Evolutionary conservation across 1,140 invertebrate genomes (phyloP), one percentile per base, ranked within the genome.

Genomic region (Phenacoccus solenopsis): DNA sequence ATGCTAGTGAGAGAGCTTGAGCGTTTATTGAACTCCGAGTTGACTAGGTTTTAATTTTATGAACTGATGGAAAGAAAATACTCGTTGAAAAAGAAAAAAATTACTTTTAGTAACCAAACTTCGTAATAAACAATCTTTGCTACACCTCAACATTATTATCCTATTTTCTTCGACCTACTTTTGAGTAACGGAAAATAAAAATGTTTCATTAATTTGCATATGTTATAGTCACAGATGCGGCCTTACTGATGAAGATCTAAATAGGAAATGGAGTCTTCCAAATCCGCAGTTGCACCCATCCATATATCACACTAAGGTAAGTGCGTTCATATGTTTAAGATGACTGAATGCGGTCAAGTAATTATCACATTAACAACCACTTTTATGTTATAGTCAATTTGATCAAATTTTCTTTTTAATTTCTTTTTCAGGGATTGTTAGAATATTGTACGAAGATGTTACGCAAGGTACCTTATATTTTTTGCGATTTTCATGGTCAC

Each of bases 401-500:
- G 16, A 21, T 10, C 20, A n/a, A 10, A 28, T 25, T 28, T 16
- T 27, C 10, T 67, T 27, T 10, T 25, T 4, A 28, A 32, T 24
- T 4, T 20, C 56, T 20, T 38, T 75, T 74, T 20, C 74, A 84
- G 83, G 84, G 84, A 28, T 75, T 88, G 32, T 82, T 89, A 77
- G 85, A 87, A 74, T 87, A 86, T 75, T 81, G 83, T 74, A 80
- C 80, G 22, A 81, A 81, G 70, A 82, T 86, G 28, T 78, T 86
- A 77, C 81, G 83, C 73, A 83, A 82, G 67, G 79, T 81, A 5
- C 86, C 87, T 3, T 81, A 86, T 75, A 84, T 92, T n/a, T 93
- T 87, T 78, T 90, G 90, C 78, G 92, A 95, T 81, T 90, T 90
- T 75, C 93, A 95, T 79, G 93, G 92, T 1, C 93, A 95, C 78